These are phyloP conservation scores for Scaptomyza montana DNA, from an alignment of 1,140 invertebrate genomes.

Conservation along the genomic window DNA sequence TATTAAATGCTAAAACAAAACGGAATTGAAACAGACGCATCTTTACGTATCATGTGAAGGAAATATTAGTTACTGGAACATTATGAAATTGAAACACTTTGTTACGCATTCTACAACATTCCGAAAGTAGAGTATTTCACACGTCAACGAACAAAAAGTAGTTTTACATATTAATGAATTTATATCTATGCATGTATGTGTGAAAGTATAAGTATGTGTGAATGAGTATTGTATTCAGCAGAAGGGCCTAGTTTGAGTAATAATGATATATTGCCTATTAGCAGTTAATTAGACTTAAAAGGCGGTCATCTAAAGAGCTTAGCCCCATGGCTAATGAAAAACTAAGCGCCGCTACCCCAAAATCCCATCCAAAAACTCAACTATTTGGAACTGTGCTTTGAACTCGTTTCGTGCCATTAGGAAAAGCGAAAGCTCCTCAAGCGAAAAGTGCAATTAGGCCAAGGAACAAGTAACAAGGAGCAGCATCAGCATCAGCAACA, in stretches of 20 bases:
- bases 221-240: constrained; percentile 43
- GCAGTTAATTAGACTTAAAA: constrained; percentile 82
- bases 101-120: background rate
- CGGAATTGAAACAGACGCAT: too few species aligned
- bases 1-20: too few species aligned
- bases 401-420: constrained; percentile 74
- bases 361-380: background rate
- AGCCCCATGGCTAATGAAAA: constrained; percentile 72
- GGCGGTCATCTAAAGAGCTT: constrained; percentile 70
- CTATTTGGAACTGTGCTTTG: constrained; percentile 49
- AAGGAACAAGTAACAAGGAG: constrained; percentile 23
- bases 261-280: constrained; percentile 82
- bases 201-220: constrained; percentile 42
- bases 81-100: too few species aligned
- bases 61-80: too few species aligned
- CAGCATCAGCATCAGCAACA: constrained; percentile 3
- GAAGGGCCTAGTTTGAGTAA: constrained; percentile 68
- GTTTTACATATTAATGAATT: constrained; percentile 50
- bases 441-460: constrained; percentile 73
- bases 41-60: too few species aligned
- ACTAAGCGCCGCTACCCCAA: constrained; percentile 42
- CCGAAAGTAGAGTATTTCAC: constrained; percentile 22
- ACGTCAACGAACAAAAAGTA: constrained; percentile 10
- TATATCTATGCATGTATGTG: constrained; percentile 53
- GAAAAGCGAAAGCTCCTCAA: constrained; percentile 53